Conservation (phyloP, 2,797 vertebrate species). For the Brachymystax lenok region DNA sequence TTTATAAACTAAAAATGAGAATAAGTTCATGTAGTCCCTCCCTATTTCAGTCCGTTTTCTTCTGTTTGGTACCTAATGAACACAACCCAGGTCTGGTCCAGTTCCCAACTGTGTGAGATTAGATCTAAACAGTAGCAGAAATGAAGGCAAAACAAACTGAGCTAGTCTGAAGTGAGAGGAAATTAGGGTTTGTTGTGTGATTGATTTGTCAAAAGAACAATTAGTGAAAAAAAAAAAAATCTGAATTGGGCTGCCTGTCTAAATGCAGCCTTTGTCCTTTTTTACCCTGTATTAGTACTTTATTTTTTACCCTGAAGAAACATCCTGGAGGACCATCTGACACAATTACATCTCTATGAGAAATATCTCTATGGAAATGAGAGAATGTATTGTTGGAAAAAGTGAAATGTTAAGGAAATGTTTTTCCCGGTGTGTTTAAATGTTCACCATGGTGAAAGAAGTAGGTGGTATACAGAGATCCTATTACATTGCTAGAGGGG, state of each 20-base stretch:
- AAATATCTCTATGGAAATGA: not conserved
- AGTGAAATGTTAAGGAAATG: too few species aligned
- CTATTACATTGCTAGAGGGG: too few species aligned
- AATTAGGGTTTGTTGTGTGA: conserved; percentile 32
- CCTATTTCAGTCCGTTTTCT: too few species aligned
- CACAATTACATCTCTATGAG: not conserved
- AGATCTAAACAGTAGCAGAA: conserved; percentile 33
- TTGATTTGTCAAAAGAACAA: too few species aligned
- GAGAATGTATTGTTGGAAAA: too few species aligned
- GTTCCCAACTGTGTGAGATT: conserved; percentile 24
- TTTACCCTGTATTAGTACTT: too few species aligned
- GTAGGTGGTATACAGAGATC: not conserved
- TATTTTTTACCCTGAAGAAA: not conserved
- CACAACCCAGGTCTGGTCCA: not conserved
- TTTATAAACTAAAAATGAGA: too few species aligned
- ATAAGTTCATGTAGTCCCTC: too few species aligned
- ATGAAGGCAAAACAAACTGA: conserved; percentile 30
- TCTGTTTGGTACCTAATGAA: too few species aligned
- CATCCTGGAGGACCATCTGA: not conserved
- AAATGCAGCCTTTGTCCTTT: too few species aligned
- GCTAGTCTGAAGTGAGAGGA: conserved; percentile 27
- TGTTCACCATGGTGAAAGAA: not conserved
- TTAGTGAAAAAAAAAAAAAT: too few species aligned
- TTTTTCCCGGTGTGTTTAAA: not conserved
- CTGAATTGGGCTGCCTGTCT: too few species aligned